These are phyloP conservation scores for Lasiommata megera DNA, from an alignment of 2,888 invertebrate genomes.

Conservation along the genomic window DNA sequence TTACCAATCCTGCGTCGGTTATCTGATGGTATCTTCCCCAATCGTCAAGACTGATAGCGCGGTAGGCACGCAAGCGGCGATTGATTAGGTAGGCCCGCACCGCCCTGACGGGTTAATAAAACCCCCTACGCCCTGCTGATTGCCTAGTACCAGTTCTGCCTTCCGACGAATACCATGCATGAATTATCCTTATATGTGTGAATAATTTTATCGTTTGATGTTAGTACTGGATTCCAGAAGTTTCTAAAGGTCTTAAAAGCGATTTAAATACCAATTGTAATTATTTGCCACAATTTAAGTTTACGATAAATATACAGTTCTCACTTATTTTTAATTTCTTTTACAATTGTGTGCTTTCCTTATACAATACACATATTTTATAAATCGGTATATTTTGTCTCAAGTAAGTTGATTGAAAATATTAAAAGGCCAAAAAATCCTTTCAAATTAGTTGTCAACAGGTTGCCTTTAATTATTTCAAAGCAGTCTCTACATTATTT, in stretches of 20 bases:
- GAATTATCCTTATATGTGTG: constrained; percentile 7
- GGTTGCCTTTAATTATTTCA: constrained; percentile 3
- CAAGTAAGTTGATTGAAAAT: no score
- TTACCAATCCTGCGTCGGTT: constrained; percentile 71
- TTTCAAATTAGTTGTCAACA: constrained; percentile 1
- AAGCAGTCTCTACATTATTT: constrained; percentile 5
- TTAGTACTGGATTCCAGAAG: neutral
- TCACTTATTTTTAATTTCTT: no score
- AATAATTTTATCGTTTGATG: constrained; percentile 5
- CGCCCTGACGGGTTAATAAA: constrained; percentile 77
- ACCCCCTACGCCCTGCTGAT: constrained; percentile 67
- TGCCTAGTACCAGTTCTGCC: constrained; percentile 65
- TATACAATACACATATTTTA: no score
- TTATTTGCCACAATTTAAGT: no score
- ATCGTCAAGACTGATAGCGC: constrained; percentile 78
- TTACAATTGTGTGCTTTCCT: no score
- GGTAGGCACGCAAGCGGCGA: constrained; percentile 78
- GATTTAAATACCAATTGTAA: neutral
- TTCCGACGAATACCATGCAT: constrained; percentile 48
- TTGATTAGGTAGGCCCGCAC: constrained; percentile 76
- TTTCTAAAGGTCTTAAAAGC: neutral
- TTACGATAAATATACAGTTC: no score
- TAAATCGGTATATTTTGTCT: no score
- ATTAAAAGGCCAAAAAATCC: no score
- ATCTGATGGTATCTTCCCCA: constrained; percentile 62